Conservation (phyloP, 1,140 invertebrate genomes). For the Zaprionus davidi region DNA sequence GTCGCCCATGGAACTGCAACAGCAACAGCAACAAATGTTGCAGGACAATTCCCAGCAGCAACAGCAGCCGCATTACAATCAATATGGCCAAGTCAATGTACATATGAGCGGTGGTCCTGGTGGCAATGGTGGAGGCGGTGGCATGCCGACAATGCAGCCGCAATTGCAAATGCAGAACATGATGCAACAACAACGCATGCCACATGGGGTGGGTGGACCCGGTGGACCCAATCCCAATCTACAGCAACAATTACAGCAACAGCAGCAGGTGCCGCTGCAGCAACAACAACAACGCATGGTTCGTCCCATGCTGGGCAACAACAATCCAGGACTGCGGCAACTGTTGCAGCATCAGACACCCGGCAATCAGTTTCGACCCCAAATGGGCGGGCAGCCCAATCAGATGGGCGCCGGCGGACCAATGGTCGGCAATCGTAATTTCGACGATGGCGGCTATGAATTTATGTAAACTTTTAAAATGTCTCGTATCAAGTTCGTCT, state of each 20-base stretch:
- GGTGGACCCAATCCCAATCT: constrained; percentile 69
- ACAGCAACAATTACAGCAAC: constrained; percentile 65
- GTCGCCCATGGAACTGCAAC: constrained; percentile 68
- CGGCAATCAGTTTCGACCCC: constrained; percentile 78
- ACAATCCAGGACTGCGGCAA: constrained; percentile 89
- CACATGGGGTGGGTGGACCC: constrained; percentile 48
- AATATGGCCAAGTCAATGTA: constrained; percentile 70
- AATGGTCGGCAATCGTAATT: constrained; percentile 78
- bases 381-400: constrained; percentile 79
- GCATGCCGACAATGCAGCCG: constrained; percentile 75
- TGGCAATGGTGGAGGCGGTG: constrained; percentile 50
- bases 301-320: constrained; percentile 87
- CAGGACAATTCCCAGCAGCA: constrained; percentile 66
- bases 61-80: constrained; percentile 69
- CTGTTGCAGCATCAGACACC: constrained; percentile 88
- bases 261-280: constrained; percentile 69
- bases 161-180: constrained; percentile 85
- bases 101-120: constrained; percentile 68
- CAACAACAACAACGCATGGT: constrained; percentile 86
- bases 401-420: constrained; percentile 79
- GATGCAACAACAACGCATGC: constrained; percentile 82
- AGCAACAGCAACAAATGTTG: constrained; percentile 42
- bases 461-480: constrained; percentile 69
- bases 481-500: constrained; percentile 1
- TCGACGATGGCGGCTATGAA: constrained; percentile 78